These are phyloP conservation scores for Spisula solida DNA, from an alignment of 2,888 invertebrate species.

Conservation along the genomic window DNA sequence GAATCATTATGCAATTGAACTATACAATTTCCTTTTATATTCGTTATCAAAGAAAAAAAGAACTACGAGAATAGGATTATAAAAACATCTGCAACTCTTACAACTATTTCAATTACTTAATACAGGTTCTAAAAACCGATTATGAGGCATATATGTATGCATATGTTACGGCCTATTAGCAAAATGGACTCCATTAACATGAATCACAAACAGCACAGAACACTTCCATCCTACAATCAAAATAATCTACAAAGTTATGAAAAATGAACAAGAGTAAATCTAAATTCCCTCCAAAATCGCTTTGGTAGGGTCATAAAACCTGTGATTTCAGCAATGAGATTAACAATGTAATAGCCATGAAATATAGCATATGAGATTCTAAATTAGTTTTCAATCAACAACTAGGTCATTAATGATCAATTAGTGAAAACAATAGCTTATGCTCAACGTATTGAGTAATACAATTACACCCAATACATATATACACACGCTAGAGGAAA, in stretches of 20 bases:
- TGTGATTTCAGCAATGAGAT: not conserved
- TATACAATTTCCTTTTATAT: too few species aligned
- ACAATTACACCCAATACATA: not conserved
- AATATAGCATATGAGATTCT: constrained; percentile 6
- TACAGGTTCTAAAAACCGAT: too few species aligned
- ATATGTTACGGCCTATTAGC: not conserved
- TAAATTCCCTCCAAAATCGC: too few species aligned
- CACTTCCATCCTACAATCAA: not conserved
- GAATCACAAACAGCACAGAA: not conserved
- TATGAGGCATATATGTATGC: not conserved
- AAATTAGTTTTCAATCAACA: constrained; percentile 11
- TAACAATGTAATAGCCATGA: constrained; percentile 7
- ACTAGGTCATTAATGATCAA: not conserved
- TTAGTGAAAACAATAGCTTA: not conserved
- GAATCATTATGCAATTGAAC: too few species aligned
- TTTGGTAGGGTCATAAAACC: not conserved
- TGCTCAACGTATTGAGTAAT: not conserved
- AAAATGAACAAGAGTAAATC: not conserved
- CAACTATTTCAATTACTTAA: too few species aligned
- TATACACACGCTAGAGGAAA: not conserved
- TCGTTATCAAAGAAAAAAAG: too few species aligned
- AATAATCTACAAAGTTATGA: not conserved
- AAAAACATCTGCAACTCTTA: too few species aligned
- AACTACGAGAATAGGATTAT: too few species aligned
- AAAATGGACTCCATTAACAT: too few species aligned